These are phyloP conservation scores for Hemithea aestivaria DNA, from an alignment of 2,888 invertebrate genomes.

Conservation along the genomic window DNA sequence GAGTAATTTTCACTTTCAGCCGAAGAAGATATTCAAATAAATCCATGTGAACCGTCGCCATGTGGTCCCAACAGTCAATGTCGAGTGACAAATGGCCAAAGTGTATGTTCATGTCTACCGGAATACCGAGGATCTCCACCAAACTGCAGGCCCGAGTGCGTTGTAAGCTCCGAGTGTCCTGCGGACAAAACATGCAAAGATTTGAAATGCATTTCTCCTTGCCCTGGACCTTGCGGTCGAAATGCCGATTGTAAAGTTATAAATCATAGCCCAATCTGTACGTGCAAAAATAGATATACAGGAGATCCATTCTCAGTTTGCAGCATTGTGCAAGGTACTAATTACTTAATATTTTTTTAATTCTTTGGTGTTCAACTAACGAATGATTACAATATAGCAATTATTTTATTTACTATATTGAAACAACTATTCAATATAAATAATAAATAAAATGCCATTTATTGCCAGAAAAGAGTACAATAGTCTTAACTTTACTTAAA, in stretches of 20 bases:
- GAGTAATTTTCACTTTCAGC: constrained; percentile 41
- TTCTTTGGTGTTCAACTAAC: no score
- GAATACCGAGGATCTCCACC: constrained; percentile 84
- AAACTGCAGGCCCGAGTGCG: constrained; percentile 85
- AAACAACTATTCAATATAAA: no score
- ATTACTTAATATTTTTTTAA: no score
- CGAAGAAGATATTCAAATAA: constrained; percentile 50
- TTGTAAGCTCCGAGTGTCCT: constrained; percentile 84
- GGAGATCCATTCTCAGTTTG: constrained; percentile 85
- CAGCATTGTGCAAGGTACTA: constrained; percentile 66
- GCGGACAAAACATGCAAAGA: constrained; percentile 82
- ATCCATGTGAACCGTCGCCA: constrained; percentile 80
- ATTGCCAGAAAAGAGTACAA: no score
- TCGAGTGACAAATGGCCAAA: constrained; percentile 76
- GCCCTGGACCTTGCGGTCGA: constrained; percentile 84
- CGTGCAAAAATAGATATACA: constrained; percentile 79
- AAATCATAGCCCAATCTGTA: constrained; percentile 85
- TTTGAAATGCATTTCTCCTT: constrained; percentile 85
- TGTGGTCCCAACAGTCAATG: constrained; percentile 83
- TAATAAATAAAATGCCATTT: no score
- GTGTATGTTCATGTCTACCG: constrained; percentile 85
- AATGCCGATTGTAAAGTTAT: constrained; percentile 85
- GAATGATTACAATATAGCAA: no score
- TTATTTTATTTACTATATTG: no score
- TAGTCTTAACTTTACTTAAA: no score